Evolutionary conservation across 2,888 invertebrate species (phyloP).

Genomic region (Ophioninae sp.): DNA sequence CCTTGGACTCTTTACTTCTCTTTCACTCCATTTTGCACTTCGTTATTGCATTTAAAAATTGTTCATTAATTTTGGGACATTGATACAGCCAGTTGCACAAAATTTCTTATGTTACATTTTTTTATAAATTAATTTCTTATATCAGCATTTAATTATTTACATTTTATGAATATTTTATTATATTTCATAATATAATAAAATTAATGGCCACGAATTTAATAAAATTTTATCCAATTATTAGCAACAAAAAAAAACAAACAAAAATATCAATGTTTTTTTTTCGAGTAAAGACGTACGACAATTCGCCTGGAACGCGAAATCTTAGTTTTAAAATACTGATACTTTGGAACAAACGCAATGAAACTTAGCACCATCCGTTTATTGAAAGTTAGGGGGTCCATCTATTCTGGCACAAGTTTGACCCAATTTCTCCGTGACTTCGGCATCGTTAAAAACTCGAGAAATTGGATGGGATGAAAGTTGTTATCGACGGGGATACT

Average conservation of each 20-base stretch:
- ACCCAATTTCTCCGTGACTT: too few species aligned
- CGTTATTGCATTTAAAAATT: slow-evolving; percentile 23
- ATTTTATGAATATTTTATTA: not conserved
- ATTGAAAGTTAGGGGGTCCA: too few species aligned
- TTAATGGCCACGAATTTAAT: slow-evolving; percentile 66
- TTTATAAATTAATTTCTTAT: not conserved
- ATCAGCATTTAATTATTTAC: not conserved
- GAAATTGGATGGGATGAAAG: too few species aligned
- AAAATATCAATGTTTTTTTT: too few species aligned
- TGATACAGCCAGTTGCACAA: slow-evolving; percentile 30
- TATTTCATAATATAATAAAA: slow-evolving; percentile 26
- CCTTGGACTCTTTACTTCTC: not conserved
- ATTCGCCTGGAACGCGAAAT: too few species aligned
- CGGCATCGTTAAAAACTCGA: too few species aligned
- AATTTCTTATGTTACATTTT: slow-evolving; percentile 24
- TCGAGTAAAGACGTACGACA: too few species aligned
- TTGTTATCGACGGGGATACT: too few species aligned
- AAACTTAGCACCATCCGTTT: too few species aligned
- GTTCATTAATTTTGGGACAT: slow-evolving; percentile 57
- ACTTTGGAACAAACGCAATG: too few species aligned
- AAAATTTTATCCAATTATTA: slow-evolving; percentile 27
- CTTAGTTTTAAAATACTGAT: too few species aligned
- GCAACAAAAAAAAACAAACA: not conserved
- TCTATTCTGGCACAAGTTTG: too few species aligned
- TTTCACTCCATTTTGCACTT: not conserved